Percentiles rank a stretch among this genome's conserved stretches.
These are phyloP conservation scores for Trichacis sp. DNA, from an alignment of 2,888 invertebrate genomes.

Conservation along the genomic window DNA sequence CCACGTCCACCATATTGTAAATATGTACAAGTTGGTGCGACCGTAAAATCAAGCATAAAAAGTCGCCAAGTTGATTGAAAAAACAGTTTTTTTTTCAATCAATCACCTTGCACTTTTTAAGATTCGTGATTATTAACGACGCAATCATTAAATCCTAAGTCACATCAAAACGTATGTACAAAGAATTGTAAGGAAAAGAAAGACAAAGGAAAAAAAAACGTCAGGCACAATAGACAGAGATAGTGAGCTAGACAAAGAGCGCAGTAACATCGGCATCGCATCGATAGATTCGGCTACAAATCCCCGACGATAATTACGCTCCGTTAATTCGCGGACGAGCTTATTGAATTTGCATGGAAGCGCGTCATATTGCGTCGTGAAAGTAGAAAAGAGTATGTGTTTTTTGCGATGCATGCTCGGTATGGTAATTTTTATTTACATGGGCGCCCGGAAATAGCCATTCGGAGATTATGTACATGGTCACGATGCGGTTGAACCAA, in stretches of 20 bases:
- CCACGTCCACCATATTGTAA: too few relatives aligned
- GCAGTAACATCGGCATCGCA: conserved; percentile 2
- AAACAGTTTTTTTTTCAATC: too few relatives aligned
- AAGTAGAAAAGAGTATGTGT: conserved; percentile 21
- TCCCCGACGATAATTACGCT: conserved; percentile 18
- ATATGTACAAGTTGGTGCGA: too few relatives aligned
- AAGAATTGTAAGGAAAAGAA: background rate
- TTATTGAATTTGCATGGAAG: conserved; percentile 28
- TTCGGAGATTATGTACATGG: conserved; percentile 42
- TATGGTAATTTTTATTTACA: conserved; percentile 42
- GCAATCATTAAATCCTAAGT: too few relatives aligned
- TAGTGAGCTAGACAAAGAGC: conserved; percentile 2
- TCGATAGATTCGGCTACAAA: background rate
- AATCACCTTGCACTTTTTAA: too few relatives aligned
- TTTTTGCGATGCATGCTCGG: conserved; percentile 34
- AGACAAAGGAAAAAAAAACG: background rate
- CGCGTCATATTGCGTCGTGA: conserved; percentile 22
- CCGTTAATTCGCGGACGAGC: conserved; percentile 20
- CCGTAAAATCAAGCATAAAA: too few relatives aligned
- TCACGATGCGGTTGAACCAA: too few relatives aligned
- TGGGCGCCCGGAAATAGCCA: conserved; percentile 38
- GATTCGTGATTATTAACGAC: too few relatives aligned
- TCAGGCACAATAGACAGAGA: conserved; percentile 3
- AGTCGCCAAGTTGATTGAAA: too few relatives aligned
- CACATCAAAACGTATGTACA: too few relatives aligned